Evolutionary conservation across 2,797 vertebrate genomes (phyloP).

Genomic region (Chelmon rostratus): DNA sequence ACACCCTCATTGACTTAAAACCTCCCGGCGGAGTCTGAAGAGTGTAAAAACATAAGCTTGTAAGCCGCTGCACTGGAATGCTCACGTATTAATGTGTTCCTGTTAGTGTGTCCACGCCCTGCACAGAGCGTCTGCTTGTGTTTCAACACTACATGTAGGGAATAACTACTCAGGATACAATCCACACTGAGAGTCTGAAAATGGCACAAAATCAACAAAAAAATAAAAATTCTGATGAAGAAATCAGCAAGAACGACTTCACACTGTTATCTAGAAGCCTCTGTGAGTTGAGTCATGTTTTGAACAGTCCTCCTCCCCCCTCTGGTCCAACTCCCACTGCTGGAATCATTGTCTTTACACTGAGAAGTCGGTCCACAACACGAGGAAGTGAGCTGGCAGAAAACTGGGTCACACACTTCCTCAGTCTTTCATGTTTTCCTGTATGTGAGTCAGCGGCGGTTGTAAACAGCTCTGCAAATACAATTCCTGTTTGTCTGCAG

Average conservation of each 20-base stretch:
- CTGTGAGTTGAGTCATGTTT: constrained; percentile 25
- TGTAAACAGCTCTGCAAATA: constrained; percentile 38
- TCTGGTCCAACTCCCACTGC: not conserved
- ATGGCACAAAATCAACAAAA: not conserved
- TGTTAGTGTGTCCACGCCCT: not conserved
- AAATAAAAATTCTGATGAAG: not conserved
- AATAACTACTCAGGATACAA: not conserved
- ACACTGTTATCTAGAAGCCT: not conserved
- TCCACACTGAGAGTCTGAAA: not conserved
- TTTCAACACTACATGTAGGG: not conserved
- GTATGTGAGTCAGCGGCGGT: constrained; percentile 38
- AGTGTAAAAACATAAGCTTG: not conserved
- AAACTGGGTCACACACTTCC: constrained; percentile 47
- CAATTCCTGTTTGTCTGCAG: constrained; percentile 54
- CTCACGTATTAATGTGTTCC: not conserved
- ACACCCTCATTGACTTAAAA: too few species aligned
- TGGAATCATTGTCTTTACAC: not conserved
- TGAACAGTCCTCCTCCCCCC: not conserved
- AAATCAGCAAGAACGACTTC: not conserved
- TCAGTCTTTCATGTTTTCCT: constrained; percentile 47
- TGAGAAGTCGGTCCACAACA: not conserved
- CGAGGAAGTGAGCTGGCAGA: constrained; percentile 29
- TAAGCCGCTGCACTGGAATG: not conserved
- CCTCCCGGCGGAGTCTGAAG: too few species aligned
- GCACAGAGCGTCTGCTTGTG: not conserved